Conservation (phyloP, 2,113 vertebrate species). For the Paracanthobrama guichenoti region DNA sequence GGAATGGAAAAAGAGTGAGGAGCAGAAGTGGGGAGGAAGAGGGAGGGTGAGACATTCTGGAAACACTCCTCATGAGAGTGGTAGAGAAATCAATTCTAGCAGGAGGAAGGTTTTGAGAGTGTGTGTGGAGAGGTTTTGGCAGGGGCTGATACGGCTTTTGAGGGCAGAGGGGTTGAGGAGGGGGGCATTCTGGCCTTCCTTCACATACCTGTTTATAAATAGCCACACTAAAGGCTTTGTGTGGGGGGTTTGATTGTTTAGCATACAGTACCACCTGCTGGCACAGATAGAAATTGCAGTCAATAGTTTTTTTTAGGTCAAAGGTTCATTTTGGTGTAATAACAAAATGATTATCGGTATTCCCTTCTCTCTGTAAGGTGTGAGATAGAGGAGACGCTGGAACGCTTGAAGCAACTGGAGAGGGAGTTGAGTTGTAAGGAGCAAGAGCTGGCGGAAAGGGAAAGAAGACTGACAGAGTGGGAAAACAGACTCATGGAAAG, state of each 20-base stretch:
- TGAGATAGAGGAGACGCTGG: slow-evolving; percentile 96
- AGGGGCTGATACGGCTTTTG: slow-evolving; percentile 28
- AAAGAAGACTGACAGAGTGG: slow-evolving; percentile 89
- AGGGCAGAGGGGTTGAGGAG: slow-evolving; percentile 4
- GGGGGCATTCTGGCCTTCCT: slow-evolving; percentile 64
- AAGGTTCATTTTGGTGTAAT: background rate
- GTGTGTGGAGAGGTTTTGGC: slow-evolving; percentile 70
- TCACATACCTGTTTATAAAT: slow-evolving; percentile 83
- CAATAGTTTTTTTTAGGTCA: background rate
- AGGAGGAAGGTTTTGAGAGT: slow-evolving; percentile 46
- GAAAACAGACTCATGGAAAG: slow-evolving; percentile 93
- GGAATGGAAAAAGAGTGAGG: slow-evolving; percentile 55
- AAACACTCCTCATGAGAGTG: slow-evolving; percentile 43
- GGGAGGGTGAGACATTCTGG: slow-evolving; percentile 52
- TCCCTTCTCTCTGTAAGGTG: slow-evolving; percentile 76
- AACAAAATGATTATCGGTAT: too few relatives aligned
- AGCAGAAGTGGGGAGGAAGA: slow-evolving; percentile 51
- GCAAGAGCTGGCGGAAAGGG: slow-evolving; percentile 93
- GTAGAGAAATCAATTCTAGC: slow-evolving; percentile 47
- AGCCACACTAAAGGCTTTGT: slow-evolving; percentile 65
- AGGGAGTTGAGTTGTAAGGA: slow-evolving; percentile 95
- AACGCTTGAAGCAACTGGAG: slow-evolving; percentile 93
- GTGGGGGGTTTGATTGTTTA: background rate
- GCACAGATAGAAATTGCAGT: slow-evolving; percentile 8
- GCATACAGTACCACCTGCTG: slow-evolving; percentile 39